Evolutionary conservation across 2,888 invertebrate species (phyloP).

Genomic region (Mythimna vitellina): DNA sequence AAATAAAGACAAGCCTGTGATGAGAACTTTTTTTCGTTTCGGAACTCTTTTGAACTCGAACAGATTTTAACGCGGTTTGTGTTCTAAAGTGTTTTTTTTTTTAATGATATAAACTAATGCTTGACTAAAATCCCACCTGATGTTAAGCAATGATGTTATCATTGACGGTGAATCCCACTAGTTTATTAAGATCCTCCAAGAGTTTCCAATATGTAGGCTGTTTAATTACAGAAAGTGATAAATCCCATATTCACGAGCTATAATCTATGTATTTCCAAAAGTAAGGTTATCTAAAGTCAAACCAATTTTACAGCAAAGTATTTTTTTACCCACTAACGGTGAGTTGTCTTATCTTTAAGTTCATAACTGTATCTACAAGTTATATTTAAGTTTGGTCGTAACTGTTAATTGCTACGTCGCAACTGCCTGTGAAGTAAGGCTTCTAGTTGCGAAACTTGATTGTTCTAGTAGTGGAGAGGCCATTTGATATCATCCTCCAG

Average conservation of each 20-base stretch:
- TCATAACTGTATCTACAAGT: slow-evolving; percentile 22
- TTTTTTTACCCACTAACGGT: not conserved
- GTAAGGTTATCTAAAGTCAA: not conserved
- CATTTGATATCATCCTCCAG: slow-evolving; percentile 38
- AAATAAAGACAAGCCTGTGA: no score
- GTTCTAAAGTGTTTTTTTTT: no score
- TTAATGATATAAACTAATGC: no score
- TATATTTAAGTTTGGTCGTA: slow-evolving; percentile 34
- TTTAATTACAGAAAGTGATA: not conserved
- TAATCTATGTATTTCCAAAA: not conserved
- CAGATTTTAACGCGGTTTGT: no score
- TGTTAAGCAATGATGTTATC: no score
- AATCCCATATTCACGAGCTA: not conserved
- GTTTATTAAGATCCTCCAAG: no score
- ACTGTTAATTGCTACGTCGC: slow-evolving; percentile 29
- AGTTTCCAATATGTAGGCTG: no score
- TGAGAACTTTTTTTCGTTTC: no score
- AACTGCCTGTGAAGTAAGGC: slow-evolving; percentile 32
- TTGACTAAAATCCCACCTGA: no score
- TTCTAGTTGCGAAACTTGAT: slow-evolving; percentile 35
- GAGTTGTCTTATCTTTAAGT: slow-evolving; percentile 19
- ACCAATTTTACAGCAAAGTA: not conserved
- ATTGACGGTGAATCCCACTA: no score
- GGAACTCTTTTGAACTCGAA: no score
- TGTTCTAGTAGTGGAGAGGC: slow-evolving; percentile 29